Evolutionary conservation across 2,113 vertebrate genomes (phyloP), one percentile per base, ranked within the genome.

Genomic region (Mirounga angustirostris): DNA sequence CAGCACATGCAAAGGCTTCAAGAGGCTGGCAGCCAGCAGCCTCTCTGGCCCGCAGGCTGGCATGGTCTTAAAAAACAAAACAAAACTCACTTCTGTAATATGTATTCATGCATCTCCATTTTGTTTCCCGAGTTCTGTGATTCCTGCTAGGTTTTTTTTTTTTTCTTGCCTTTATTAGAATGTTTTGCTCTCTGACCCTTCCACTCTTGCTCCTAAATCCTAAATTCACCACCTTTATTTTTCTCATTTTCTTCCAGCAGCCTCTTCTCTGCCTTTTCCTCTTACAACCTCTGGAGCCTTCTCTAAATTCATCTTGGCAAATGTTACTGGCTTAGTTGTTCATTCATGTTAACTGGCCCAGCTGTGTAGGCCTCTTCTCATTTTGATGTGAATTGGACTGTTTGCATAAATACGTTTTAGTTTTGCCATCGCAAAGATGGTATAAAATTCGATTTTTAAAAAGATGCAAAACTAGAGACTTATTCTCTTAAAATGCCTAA

Each of bases 401-500:
- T 96, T 91, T 88, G 30, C 84, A 86, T 92, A 84, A 96, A 93
- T 95, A 92, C 71, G 54, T 78, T 97, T 89, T 61, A 52, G 40
- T 93, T 95, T 97, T 78, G 14, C 40, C 46, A 58, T 96, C 79
- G 74, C 67, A 76, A 78, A 93, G 28, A 73, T 83, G 91, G 63
- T 52, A 59, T 94, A 83, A 74, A 74, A 94, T 95, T 95, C 56
- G 86, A 12, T 65, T 97, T 95, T 95, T 94, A 36, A 92, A 86
- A 86, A 36, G n/a, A 89, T 87, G 13, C 22, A 73, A 43, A 40
- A 36, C 0, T 36, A 52, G 9, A 26, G 4, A n/a, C 78, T 95
- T 84, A 24, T 30, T 87, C 56, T 94, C 81, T 95, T 87, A 76
- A 93, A 89, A 92, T 74, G 90, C 16, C 18, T 22, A 96, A 59